A percentile compares a stretch with the other conserved stretches of the same genome.
These are phyloP conservation scores for Drosophila anomalata DNA, from an alignment of 2,888 invertebrate species.

Conservation along the genomic window DNA sequence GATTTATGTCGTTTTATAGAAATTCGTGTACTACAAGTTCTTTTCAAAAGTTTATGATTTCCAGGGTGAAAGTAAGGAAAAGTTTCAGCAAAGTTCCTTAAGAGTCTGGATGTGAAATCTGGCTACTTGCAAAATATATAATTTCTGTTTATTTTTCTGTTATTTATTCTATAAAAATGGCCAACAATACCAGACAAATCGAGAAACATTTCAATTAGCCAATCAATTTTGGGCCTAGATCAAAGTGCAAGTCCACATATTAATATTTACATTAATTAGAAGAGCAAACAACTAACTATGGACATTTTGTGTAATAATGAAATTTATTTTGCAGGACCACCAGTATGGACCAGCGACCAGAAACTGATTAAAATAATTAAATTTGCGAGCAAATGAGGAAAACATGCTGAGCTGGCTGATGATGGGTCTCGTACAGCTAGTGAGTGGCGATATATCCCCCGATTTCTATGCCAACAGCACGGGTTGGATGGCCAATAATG, in stretches of 20 bases:
- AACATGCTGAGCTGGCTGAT: conserved; percentile 57
- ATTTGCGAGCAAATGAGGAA: neutral
- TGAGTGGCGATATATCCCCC: conserved; percentile 26
- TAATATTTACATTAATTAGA: conserved; percentile 30
- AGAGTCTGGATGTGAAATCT: conserved; percentile 13
- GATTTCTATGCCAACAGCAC: conserved; percentile 26
- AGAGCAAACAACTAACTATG: conserved; percentile 5
- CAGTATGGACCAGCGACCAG: conserved; percentile 10
- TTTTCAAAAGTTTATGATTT: conserved; percentile 1
- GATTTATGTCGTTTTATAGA: conserved; percentile 24
- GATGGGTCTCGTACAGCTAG: conserved; percentile 54
- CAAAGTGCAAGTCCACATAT: conserved; percentile 6
- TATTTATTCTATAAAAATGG: conserved; percentile 7
- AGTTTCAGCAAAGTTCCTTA: conserved; percentile 17
- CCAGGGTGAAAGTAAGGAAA: conserved; percentile 3
- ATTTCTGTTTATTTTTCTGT: conserved; percentile 15
- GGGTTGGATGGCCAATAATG: conserved; percentile 33
- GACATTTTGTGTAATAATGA: conserved; percentile 21
- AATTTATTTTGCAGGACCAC: conserved; percentile 39
- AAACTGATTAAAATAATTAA: conserved; percentile 37
- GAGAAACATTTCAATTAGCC: conserved; percentile 27
- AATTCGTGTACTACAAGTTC: conserved; percentile 25
- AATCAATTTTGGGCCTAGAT: conserved; percentile 12
- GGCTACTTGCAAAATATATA: neutral
- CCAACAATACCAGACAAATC: neutral